Evolutionary conservation across 53 echinoderm and acorn worm genomes (phyloP), one percentile per base, ranked within the genome.

Genomic region (Holothuria leucospilota): DNA sequence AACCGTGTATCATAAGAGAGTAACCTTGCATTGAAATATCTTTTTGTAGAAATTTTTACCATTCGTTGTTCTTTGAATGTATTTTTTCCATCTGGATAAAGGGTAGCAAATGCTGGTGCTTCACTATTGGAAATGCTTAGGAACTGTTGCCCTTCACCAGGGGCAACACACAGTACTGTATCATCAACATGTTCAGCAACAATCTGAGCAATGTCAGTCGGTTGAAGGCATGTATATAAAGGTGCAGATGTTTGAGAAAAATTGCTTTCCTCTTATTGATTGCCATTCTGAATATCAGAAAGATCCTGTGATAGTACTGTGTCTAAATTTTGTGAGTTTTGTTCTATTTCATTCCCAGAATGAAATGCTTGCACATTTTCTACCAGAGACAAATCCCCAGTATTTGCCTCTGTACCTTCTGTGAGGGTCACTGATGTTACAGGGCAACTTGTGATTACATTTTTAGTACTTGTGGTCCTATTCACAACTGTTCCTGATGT

Each of bases 1-100:
- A 95, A 95, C 68, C 93, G 84, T 26, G 91, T 91, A 60, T 93
- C 93, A 39, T 85, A 87, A 69, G 89, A 85, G 81, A 91, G 89
- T 56, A 96, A 67, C 81, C 91, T 78, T n/a, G 89, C 81, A 24
- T 87, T 91, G 4, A 96, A 90, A 85, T 96, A 96, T 64, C 92
- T 88, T 51, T 78, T 80, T 34, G 87, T 69, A 26, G 91, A 84
- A 60, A 91, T 30, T 63, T 82, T 89, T 8, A 89, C 90, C 20
- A 79, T 8, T 53, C 96, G 72, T 30, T 51, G 13, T 85, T 91
- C 86, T 81, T 90, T 63, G n/a, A 83, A 96, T 82, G 88, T 90
- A 51, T 89, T 87, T 69, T 42, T 66, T 52, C 90, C 96, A 69
- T 78, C 51, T 77, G 96, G 92, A 88, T 90, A 96, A 62, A 92